A percentile compares a stretch with the other conserved stretches of the same genome.
phyloP scores from a whole-genome alignment of 2,797 vertebrate species.

The Enoplosus armatus region DNA sequence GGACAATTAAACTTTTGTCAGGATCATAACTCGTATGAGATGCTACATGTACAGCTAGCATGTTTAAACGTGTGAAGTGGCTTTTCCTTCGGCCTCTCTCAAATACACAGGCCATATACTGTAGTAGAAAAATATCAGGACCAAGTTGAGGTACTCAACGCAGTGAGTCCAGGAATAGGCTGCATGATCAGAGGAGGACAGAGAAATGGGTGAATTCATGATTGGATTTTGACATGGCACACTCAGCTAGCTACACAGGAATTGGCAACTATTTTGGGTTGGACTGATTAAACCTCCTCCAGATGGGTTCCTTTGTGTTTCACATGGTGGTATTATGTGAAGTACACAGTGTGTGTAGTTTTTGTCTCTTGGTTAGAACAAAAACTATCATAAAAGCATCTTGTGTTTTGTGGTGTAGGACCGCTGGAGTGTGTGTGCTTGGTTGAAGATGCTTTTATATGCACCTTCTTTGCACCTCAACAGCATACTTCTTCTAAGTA shows the following conservation, averaged over 20 bases:
- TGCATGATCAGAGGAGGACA: constrained; percentile 16
- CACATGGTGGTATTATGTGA: constrained; percentile 6
- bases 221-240: constrained; percentile 52
- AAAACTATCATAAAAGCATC: neutral
- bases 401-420: constrained; percentile 10
- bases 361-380: neutral
- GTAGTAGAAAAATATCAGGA: constrained; percentile 40
- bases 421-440: neutral
- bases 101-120: neutral
- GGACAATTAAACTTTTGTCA: neutral
- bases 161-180: constrained; percentile 24
- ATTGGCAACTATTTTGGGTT: constrained; percentile 8
- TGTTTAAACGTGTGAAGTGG: neutral
- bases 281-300: constrained; percentile 21
- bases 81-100: neutral
- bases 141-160: neutral
- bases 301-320: constrained; percentile 28
- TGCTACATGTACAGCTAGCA: neutral
- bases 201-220: constrained; percentile 16
- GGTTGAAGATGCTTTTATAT: constrained; percentile 17
- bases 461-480: constrained; percentile 21
- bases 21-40: neutral
- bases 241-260: constrained; percentile 9
- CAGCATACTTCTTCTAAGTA: neutral
- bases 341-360: neutral